phyloP scores from a whole-genome alignment of 2,888 invertebrate species.

The Cinara cedri region DNA sequence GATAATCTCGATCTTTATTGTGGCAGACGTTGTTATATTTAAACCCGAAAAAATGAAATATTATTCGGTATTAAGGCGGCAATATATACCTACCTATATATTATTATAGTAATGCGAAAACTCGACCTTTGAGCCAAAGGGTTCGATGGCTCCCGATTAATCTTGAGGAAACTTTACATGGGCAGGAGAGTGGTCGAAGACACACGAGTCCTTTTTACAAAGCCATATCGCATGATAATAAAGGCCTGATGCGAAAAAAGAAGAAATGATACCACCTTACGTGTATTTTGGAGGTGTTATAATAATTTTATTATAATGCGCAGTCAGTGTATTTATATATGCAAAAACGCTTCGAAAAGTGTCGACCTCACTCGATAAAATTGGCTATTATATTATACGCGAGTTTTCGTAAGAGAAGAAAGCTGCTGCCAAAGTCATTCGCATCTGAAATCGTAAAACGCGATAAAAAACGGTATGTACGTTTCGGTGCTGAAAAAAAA shows the following conservation, averaged over 20 bases:
- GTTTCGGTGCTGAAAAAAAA: too few relatives aligned
- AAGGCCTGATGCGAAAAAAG: too few relatives aligned
- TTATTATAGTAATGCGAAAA: slow-evolving; percentile 49
- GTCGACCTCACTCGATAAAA: slow-evolving; percentile 31
- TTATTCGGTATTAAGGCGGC: slow-evolving; percentile 21
- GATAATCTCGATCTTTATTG: slow-evolving; percentile 49
- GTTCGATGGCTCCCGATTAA: slow-evolving; percentile 47
- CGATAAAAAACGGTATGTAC: too few relatives aligned
- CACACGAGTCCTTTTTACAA: slow-evolving; percentile 24
- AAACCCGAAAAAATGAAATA: slow-evolving; percentile 53
- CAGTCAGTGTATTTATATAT: slow-evolving; percentile 26
- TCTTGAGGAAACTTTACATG: slow-evolving; percentile 40
- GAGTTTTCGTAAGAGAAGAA: slow-evolving; percentile 7
- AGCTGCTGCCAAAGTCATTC: background rate
- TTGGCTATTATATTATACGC: slow-evolving; percentile 40
- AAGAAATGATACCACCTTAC: too few relatives aligned
- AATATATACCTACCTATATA: too few relatives aligned
- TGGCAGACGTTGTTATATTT: too few relatives aligned
- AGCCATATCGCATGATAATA: background rate
- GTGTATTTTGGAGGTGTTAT: background rate
- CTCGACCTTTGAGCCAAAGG: slow-evolving; percentile 34
- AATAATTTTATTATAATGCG: background rate
- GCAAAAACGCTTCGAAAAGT: slow-evolving; percentile 6
- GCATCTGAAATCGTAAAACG: slow-evolving; percentile 16
- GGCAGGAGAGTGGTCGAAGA: background rate